A percentile compares a stretch with the other conserved stretches of the same genome.
phyloP scores from a whole-genome alignment of 2,888 invertebrate species.

The Halictus ligatus region DNA sequence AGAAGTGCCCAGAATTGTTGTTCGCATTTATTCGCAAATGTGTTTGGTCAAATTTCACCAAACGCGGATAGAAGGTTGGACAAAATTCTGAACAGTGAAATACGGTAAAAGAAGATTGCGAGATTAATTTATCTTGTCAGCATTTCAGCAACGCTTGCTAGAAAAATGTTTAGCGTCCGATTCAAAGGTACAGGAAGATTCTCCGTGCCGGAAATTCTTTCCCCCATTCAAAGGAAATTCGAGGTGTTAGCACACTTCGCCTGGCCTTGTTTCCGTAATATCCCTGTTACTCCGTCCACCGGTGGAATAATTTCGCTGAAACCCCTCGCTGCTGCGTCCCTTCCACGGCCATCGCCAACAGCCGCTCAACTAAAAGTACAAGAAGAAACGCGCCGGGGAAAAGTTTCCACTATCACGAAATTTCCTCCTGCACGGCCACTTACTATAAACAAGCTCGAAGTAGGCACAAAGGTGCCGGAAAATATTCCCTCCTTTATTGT shows the following conservation, averaged over 20 bases:
- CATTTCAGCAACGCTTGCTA: background rate
- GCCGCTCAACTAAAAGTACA: conserved; percentile 36
- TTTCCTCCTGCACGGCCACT: conserved; percentile 11
- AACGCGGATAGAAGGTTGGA: background rate
- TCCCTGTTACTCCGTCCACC: conserved; percentile 40
- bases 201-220: background rate
- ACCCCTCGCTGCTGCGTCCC: conserved; percentile 8
- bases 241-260: conserved; percentile 41
- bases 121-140: background rate
- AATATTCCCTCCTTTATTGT: conserved; percentile 26
- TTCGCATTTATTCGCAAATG: no score
- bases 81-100: background rate
- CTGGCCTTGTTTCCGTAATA: conserved; percentile 56
- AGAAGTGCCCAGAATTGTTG: no score
- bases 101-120: background rate
- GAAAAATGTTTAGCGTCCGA: conserved; percentile 20
- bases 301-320: conserved; percentile 45
- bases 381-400: conserved; percentile 30
- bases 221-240: conserved; percentile 38
- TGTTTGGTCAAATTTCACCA: background rate
- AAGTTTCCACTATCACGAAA: conserved; percentile 21
- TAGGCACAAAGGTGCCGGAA: background rate
- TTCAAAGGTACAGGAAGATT: background rate
- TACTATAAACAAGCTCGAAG: conserved; percentile 21
- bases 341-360: conserved; percentile 12